Evolutionary conservation across 92 coral and sea anemone species (phyloP).

Genomic region (Siderastrea siderea): DNA sequence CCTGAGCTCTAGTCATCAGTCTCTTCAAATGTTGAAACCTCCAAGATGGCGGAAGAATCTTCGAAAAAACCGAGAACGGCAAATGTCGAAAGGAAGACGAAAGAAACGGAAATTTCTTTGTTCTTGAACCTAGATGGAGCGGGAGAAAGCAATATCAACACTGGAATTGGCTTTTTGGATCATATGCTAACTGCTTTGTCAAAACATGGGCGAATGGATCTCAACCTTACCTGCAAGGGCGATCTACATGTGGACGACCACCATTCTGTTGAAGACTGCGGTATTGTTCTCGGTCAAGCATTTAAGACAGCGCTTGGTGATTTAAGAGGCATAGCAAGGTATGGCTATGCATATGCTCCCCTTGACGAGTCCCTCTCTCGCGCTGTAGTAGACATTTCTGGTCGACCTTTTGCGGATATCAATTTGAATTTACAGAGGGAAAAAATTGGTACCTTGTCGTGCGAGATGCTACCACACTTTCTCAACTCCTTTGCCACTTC

Average conservation of each 20-base stretch:
- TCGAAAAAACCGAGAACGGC: slow-evolving; percentile 27
- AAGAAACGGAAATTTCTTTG: slow-evolving; percentile 61
- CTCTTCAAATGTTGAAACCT: neutral
- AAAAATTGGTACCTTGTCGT: slow-evolving; percentile 55
- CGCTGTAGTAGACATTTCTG: slow-evolving; percentile 71
- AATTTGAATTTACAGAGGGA: slow-evolving; percentile 65
- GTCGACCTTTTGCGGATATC: slow-evolving; percentile 59
- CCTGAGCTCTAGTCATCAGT: slow-evolving; percentile 16
- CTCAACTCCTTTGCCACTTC: slow-evolving; percentile 63
- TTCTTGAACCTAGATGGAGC: slow-evolving; percentile 52
- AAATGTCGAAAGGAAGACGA: slow-evolving; percentile 51
- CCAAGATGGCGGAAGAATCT: slow-evolving; percentile 56
- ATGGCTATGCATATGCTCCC: slow-evolving; percentile 72
- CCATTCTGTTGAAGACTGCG: slow-evolving; percentile 74
- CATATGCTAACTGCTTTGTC: slow-evolving; percentile 73
- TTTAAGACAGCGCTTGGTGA: slow-evolving; percentile 73
- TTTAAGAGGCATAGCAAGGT: slow-evolving; percentile 59
- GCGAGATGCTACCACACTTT: slow-evolving; percentile 68
- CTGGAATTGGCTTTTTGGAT: slow-evolving; percentile 76
- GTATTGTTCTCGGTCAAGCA: slow-evolving; percentile 71
- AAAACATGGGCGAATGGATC: slow-evolving; percentile 62
- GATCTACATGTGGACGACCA: slow-evolving; percentile 73
- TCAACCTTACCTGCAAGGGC: slow-evolving; percentile 53
- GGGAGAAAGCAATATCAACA: slow-evolving; percentile 48
- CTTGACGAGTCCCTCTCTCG: slow-evolving; percentile 72